Evolutionary conservation across 2,888 invertebrate genomes (phyloP).

Genomic region (Cosmopolites sordidus): DNA sequence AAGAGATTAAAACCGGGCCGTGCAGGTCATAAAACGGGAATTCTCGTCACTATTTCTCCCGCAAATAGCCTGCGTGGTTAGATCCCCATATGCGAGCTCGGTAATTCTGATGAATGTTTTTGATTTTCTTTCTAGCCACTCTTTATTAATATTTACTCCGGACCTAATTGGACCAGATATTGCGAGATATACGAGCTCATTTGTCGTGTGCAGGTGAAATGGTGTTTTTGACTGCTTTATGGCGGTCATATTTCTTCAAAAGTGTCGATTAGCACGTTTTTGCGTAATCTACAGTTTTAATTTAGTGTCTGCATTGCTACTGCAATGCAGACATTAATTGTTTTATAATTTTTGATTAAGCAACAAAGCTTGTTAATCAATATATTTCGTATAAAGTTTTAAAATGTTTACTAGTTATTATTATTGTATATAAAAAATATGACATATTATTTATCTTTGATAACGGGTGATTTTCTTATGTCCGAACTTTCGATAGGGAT

Average conservation of each 20-base stretch:
- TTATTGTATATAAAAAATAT: too few species aligned
- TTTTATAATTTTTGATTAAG: too few species aligned
- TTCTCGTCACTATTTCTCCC: constrained; percentile 46
- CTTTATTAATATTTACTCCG: constrained; percentile 30
- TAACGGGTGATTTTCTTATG: too few species aligned
- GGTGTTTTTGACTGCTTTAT: constrained; percentile 28
- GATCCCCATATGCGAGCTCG: constrained; percentile 39
- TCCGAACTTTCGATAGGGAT: too few species aligned
- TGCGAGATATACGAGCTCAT: constrained; percentile 29
- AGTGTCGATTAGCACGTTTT: constrained; percentile 10
- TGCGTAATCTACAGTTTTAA: constrained; percentile 16
- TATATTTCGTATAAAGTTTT: too few species aligned
- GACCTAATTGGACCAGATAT: constrained; percentile 30
- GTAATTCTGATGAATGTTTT: constrained; percentile 48
- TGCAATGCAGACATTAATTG: too few species aligned
- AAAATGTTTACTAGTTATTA: too few species aligned
- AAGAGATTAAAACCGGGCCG: constrained; percentile 26
- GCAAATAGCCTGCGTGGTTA: constrained; percentile 44
- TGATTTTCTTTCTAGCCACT: constrained; percentile 40
- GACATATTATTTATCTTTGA: too few species aligned
- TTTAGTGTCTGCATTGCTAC: constrained; percentile 11
- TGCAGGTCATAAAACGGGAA: constrained; percentile 36
- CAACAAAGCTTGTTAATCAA: too few species aligned
- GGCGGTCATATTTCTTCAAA: constrained; percentile 17
- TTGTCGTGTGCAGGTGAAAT: constrained; percentile 23